These are phyloP conservation scores for Phylloscopus trochilus DNA, from an alignment of 2,113 vertebrate genomes.

Conservation along the genomic window DNA sequence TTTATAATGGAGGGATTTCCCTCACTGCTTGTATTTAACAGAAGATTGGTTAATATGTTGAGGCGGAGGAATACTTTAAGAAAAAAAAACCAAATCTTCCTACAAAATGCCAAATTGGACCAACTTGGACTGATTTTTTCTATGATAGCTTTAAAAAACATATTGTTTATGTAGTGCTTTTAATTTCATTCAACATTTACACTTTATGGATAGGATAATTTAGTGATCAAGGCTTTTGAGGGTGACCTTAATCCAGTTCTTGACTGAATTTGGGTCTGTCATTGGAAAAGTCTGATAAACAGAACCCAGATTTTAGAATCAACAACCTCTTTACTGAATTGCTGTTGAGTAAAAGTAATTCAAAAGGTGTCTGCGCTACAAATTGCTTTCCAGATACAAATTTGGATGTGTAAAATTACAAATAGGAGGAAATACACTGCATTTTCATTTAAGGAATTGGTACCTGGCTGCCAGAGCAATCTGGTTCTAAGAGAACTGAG, in stretches of 20 bases:
- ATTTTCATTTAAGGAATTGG: background rate
- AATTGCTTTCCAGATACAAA: background rate
- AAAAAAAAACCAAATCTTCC: background rate
- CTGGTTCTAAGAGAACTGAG: background rate
- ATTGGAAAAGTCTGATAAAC: background rate
- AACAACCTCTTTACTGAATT: background rate
- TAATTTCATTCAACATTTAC: background rate
- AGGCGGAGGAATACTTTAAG: background rate
- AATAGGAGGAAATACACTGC: background rate
- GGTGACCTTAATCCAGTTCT: background rate
- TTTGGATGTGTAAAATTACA: background rate
- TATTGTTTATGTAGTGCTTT: background rate
- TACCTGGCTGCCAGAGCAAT: background rate
- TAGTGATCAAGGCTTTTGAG: background rate
- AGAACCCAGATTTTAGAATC: background rate
- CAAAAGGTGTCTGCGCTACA: background rate
- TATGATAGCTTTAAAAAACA: background rate
- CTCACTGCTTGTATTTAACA: background rate
- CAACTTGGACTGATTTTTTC: background rate
- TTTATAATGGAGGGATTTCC: background rate
- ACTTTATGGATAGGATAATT: background rate
- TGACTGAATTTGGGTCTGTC: background rate
- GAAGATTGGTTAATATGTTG: background rate
- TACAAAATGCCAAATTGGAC: background rate
- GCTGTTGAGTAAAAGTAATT: background rate